These are phyloP conservation scores for Eudyptes chrysolophus DNA, from an alignment of 2,113 vertebrate genomes.

Conservation along the genomic window DNA sequence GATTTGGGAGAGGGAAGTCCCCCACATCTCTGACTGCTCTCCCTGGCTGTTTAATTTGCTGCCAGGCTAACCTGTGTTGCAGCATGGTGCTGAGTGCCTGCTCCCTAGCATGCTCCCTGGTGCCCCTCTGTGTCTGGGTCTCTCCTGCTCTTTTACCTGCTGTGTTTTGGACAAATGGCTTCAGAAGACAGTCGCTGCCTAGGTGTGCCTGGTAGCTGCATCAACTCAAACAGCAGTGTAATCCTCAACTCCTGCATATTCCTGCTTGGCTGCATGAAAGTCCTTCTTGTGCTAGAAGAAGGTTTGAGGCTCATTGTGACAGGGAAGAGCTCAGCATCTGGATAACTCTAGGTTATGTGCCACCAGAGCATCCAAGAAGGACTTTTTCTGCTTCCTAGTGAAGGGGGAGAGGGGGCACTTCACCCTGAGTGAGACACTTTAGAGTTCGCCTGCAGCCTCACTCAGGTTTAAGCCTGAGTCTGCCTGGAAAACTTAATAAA, in stretches of 20 bases:
- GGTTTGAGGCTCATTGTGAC: not conserved
- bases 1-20: not conserved
- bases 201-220: not conserved
- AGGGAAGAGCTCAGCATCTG: not conserved
- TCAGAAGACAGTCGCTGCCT: not conserved
- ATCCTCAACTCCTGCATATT: not conserved
- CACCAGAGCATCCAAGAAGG: not conserved
- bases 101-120: not conserved
- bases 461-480: not conserved
- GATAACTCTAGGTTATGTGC: not conserved
- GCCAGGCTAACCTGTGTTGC: not conserved
- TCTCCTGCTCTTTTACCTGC: not conserved
- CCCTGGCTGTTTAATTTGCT: not conserved
- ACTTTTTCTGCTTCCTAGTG: not conserved
- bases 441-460: not conserved
- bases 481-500: not conserved
- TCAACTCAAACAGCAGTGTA: not conserved
- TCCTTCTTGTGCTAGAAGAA: not conserved
- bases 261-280: not conserved
- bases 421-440: not conserved
- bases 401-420: not conserved
- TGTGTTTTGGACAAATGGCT: not conserved
- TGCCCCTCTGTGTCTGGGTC: fast-evolving
- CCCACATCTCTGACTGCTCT: not conserved
- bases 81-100: not conserved